Base-by-base conservation (phyloP, 1,140 invertebrate genomes). In the Nylanderia fulva region DNA sequence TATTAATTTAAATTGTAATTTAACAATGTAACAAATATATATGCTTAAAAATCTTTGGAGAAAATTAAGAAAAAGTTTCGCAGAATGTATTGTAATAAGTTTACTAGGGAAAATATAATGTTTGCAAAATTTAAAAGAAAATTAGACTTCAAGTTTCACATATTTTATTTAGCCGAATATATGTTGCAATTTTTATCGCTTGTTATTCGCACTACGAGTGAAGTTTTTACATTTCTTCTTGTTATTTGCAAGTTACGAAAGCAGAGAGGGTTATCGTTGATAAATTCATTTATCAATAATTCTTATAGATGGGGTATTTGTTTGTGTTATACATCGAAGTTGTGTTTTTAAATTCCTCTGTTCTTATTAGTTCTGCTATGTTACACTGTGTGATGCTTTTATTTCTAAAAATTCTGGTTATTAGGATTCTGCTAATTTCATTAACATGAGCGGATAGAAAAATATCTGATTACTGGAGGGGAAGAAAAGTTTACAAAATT, bases 261-360 rank as follows among this genome's bases (percentile, higher is more conserved):
- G 8, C 11, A 9, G 33, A 6, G 4, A 42, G 45, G 11, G 6
- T 21, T n/a, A 80, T 42, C 24, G 64, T 42, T 58, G 21, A 45
- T 68, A 42, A 63, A 36, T 68, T 68, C 21, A 54, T 42, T 80
- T 68, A 56, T 18, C 42, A 56, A 24, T 58, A 71, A 71, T 18
- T 36, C 29, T 68, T 13, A 42, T 24, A 3, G 36, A 42, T n/a
- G n/a, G n/a, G n/a, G 48, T 42, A 29, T 54, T 71, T 27, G 13
- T 21, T 18, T 13, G 33, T 15, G 21, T n/a, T 27, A 66, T 77
- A n/a, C 21, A 45, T 39, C 5, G 3, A n/a, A 29, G 42, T 76
- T 76, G 39, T 33, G 21, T 79, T 68, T 39, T 39, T 29, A 79
- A 79, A 79, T 79, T 79, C 42, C 21, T n/a, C 29, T 29, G 24